phyloP scores from a whole-genome alignment of 2,113 vertebrate genomes.

The Forbesichthys papilliferus region DNA sequence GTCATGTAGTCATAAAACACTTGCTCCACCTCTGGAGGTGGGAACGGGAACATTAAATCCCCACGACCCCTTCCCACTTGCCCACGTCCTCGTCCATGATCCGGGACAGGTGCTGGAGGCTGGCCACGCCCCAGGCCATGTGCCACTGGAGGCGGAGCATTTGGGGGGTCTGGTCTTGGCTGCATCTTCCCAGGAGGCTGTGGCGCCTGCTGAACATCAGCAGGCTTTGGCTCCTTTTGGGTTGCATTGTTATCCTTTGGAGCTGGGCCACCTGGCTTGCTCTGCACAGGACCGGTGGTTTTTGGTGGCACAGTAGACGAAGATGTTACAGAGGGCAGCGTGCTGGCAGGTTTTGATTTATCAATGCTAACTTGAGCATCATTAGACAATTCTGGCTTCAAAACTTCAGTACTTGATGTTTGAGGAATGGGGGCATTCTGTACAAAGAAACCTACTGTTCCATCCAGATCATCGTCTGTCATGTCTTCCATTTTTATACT shows the following conservation, averaged over 20 bases:
- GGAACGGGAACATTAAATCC: conserved; percentile 41
- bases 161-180: conserved; percentile 73
- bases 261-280: conserved; percentile 32
- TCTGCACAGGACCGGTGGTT: conserved; percentile 23
- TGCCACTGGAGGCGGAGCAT: conserved; percentile 18
- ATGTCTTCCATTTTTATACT: conserved; percentile 42
- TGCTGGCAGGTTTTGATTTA: conserved; percentile 26
- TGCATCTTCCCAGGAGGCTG: conserved; percentile 70
- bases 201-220: conserved; percentile 60
- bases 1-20: conserved; percentile 65
- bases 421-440: conserved; percentile 78
- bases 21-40: conserved; percentile 42
- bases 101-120: conserved; percentile 28
- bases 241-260: conserved; percentile 57
- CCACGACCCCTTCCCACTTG: conserved; percentile 38
- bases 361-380: conserved; percentile 16
- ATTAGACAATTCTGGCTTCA: conserved; percentile 9
- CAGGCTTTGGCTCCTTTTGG: conserved; percentile 70
- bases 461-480: conserved; percentile 70
- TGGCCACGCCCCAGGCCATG: conserved; percentile 69
- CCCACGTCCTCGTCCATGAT: conserved; percentile 60
- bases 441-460: conserved; percentile 71
- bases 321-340: conserved; percentile 29
- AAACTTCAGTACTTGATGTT: conserved; percentile 36
- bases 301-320: conserved; percentile 20